These are phyloP conservation scores for Dynastes hyllus DNA, from an alignment of 2,888 invertebrate species.

Conservation along the genomic window DNA sequence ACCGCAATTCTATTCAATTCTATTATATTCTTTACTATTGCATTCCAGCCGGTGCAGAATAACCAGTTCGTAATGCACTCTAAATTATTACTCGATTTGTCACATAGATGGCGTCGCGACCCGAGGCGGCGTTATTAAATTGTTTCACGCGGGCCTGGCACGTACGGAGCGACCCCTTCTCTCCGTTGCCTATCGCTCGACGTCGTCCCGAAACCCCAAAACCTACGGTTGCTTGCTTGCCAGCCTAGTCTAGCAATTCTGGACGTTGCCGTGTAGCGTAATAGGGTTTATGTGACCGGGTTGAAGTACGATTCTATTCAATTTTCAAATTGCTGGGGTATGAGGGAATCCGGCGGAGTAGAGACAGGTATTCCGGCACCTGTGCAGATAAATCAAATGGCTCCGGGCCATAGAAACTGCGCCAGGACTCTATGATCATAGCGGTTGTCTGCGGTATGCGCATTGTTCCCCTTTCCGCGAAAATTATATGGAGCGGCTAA, in stretches of 20 bases:
- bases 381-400: conserved; percentile 35
- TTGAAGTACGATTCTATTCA: conserved; percentile 37
- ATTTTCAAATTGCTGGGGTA: conserved; percentile 35
- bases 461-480: conserved; percentile 8
- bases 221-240: conserved; percentile 1
- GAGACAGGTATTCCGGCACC: conserved; percentile 45
- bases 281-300: too few species aligned
- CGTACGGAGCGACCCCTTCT: conserved; percentile 5
- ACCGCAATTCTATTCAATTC: neutral
- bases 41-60: conserved; percentile 23
- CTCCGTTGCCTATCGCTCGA: neutral
- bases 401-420: conserved; percentile 34
- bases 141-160: conserved; percentile 38
- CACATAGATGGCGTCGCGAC: conserved; percentile 34
- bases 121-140: conserved; percentile 40
- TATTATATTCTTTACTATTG: conserved; percentile 41
- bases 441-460: conserved; percentile 15
- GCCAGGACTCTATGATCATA: conserved; percentile 12
- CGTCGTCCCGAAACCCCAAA: neutral
- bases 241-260: neutral
- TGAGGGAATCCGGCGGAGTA: conserved; percentile 7
- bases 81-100: conserved; percentile 46
- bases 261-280: neutral
- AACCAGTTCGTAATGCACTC: conserved; percentile 44
- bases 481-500: too few species aligned